phyloP scores from a whole-genome alignment of 2,888 invertebrate genomes.

The Poecilobothrus nobilitatus region DNA sequence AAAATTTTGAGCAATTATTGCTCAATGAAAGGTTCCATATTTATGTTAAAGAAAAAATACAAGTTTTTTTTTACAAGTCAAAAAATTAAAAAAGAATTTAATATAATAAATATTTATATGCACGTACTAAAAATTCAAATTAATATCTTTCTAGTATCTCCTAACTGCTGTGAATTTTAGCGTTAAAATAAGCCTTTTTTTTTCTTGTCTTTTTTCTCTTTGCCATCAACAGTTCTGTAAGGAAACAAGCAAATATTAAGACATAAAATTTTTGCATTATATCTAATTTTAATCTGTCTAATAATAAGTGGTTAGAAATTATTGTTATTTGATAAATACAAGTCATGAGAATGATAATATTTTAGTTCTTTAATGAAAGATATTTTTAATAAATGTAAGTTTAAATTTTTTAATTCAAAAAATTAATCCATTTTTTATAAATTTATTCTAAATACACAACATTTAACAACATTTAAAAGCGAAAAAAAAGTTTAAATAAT shows the following conservation, averaged over 20 bases:
- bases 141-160: constrained; percentile 19
- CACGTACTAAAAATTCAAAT: not conserved
- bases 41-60: no score
- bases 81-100: no score
- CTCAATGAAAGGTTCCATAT: no score
- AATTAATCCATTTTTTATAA: no score
- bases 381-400: no score
- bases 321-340: not conserved
- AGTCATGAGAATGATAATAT: not conserved
- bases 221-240: constrained; percentile 73
- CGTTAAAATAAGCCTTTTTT: constrained; percentile 81
- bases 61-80: no score
- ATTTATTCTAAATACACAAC: no score
- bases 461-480: no score
- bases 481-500: no score
- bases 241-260: constrained; percentile 14
- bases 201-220: constrained; percentile 83
- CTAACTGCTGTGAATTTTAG: constrained; percentile 26
- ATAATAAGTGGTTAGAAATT: not conserved
- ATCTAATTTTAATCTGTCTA: constrained; percentile 1
- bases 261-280: constrained; percentile 12
- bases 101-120: not conserved
- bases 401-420: no score
- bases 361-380: no score
- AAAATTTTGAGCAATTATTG: no score